Conservation (phyloP, 2,797 vertebrate genomes). For the Falco biarmicus region DNA sequence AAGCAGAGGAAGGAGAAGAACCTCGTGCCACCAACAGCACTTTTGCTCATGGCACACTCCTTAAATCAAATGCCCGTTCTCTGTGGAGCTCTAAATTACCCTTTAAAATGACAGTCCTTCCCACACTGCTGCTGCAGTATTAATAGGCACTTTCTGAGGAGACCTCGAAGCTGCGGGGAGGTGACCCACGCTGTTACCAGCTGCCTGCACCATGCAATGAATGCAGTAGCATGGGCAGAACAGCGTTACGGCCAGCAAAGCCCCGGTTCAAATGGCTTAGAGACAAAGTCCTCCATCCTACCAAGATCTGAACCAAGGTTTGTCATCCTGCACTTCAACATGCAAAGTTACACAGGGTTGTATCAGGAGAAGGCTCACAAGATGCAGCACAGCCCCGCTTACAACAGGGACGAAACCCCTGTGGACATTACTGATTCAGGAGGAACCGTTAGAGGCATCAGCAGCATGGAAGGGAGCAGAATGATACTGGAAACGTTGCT, state of each 20-base stretch:
- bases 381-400: accelerated
- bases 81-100: not conserved
- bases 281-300: not conserved
- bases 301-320: not conserved
- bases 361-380: not conserved
- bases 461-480: not conserved
- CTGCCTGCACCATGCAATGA: not conserved
- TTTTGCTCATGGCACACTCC: not conserved
- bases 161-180: not conserved
- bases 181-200: not conserved
- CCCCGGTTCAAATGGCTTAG: not conserved
- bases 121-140: not conserved
- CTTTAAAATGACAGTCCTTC: not conserved
- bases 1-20: not conserved
- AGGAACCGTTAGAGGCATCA: not conserved
- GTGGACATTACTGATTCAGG: not conserved
- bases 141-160: not conserved
- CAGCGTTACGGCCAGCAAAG: not conserved
- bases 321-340: not conserved
- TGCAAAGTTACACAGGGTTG: not conserved
- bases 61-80: not conserved
- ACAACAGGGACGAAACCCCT: not conserved
- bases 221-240: not conserved
- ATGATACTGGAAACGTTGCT: not conserved
- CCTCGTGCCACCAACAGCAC: not conserved